Percentiles rank a stretch among this genome's conserved stretches.
phyloP scores from a whole-genome alignment of 2,888 invertebrate genomes.

The Pyrrhia umbra region DNA sequence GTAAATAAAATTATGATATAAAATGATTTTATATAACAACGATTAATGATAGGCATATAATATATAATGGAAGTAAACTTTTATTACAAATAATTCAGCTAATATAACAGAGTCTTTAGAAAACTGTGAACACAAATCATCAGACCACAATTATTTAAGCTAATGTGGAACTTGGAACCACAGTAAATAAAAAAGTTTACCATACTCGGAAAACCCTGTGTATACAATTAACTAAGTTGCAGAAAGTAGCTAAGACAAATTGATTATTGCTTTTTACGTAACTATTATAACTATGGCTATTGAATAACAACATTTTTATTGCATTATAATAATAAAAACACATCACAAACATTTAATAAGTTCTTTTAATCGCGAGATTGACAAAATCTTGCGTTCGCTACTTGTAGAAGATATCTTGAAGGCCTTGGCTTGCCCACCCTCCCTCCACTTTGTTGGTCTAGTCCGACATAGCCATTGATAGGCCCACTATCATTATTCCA shows the following conservation, averaged over 20 bases:
- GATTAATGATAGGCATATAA: conserved; percentile 55
- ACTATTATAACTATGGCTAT: conserved; percentile 47
- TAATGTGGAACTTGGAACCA: conserved; percentile 30
- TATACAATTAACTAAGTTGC: conserved; percentile 30
- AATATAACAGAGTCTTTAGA: conserved; percentile 50
- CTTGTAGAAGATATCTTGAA: conserved; percentile 15
- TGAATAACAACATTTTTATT: conserved; percentile 44
- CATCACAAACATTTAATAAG: conserved; percentile 50
- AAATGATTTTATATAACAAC: conserved; percentile 72
- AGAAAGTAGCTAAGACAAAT: conserved; percentile 27
- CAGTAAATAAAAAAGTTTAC: conserved; percentile 34
- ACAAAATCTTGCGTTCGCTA: conserved; percentile 19
- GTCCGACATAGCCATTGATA: neutral
- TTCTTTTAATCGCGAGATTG: conserved; percentile 34
- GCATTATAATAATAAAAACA: conserved; percentile 46
- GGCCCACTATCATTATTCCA: conserved; percentile 1
- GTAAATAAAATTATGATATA: conserved; percentile 59
- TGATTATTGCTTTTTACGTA: conserved; percentile 54
- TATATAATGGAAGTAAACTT: conserved; percentile 40
- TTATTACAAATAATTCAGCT: conserved; percentile 55
- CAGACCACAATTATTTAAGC: conserved; percentile 47
- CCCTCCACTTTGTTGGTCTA: neutral
- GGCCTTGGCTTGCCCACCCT: neutral
- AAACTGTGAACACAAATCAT: conserved; percentile 57
- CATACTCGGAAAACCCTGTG: conserved; percentile 24